Evolutionary conservation across 2,888 invertebrate genomes (phyloP), one percentile per base, ranked within the genome.

Genomic region (Lithophane semibrunnea): DNA sequence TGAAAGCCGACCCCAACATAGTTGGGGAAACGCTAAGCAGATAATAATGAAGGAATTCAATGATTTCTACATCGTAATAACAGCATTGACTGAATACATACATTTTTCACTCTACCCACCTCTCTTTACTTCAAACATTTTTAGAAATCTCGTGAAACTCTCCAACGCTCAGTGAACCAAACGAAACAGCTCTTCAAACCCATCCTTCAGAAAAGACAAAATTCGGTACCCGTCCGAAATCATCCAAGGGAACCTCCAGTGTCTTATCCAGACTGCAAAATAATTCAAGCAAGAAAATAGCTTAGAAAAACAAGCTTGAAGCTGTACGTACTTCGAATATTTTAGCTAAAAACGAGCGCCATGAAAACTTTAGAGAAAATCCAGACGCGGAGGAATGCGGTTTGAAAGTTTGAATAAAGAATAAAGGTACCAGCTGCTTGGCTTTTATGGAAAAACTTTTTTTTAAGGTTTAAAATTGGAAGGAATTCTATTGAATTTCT

Each of bases 341-440:
- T 77, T 77, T 56, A 82, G 66, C 56, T 77, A 70, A 60, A 58
- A 42, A 37, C 49, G 13, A 58, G 56, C n/a, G 44, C 37, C 18
- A 42, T 63, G 64, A 69, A 79, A 79, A 65, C 54, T 79, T 72
- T 21, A 52, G 60, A 13, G 58, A 70, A 63, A 79, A 70, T 58
- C 44, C 56, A 65, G 49, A 49, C 44, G 29, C 8, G 3, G 18
- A 29, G 21, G 37, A 73, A 80, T 37, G 56, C n/a, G 42, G 56
- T 60, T 69, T 47, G 18, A 49, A 79, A 66, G 37, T 79, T 81
- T 79, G 21, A 84, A 60, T 79, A 56, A 44, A 68, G 64, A 73
- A 83, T 29, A 67, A 2, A 24, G 21, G 44, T 66, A 54, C 68
- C 64, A 74, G 78, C 58, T 58, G 74, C 16, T 37, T 54, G 52